Conservation (phyloP, 37 sponge, comb jelly and placozoan species). For the Ianthella basta region DNA sequence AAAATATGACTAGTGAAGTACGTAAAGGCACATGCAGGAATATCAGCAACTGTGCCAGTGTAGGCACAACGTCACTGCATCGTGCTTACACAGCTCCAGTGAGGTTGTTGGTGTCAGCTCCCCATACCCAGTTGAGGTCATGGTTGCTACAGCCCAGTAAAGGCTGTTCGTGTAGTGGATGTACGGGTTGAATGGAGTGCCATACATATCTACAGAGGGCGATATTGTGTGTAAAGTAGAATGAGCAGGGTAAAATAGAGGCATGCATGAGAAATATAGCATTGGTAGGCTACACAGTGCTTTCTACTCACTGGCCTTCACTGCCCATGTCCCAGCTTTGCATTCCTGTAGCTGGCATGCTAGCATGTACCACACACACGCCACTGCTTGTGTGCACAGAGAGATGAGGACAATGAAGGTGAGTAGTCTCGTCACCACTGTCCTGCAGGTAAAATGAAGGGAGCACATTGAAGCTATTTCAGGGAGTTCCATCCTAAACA, state of each 20-base stretch:
- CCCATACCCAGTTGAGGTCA: slow-evolving; percentile 81
- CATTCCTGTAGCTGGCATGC: slow-evolving; percentile 63
- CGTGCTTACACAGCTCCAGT: slow-evolving; percentile 34
- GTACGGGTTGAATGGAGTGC: slow-evolving; percentile 15
- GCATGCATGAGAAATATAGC: neutral
- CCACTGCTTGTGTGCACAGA: slow-evolving; percentile 68
- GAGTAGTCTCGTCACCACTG: slow-evolving; percentile 53
- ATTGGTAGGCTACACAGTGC: too few relatives aligned
- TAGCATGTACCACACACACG: slow-evolving; percentile 79
- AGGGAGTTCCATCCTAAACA: too few relatives aligned
- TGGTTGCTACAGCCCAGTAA: slow-evolving; percentile 81
- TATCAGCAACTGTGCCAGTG: too few relatives aligned
- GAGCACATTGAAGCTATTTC: too few relatives aligned
- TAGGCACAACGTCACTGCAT: neutral
- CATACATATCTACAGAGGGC: slow-evolving; percentile 18
- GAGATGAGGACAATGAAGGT: slow-evolving; percentile 73
- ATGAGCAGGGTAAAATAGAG: neutral
- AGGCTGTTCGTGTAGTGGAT: slow-evolving; percentile 71
- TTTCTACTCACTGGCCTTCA: slow-evolving; percentile 1
- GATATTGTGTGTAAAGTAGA: neutral
- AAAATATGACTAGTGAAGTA: too few relatives aligned
- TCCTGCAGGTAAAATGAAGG: too few relatives aligned
- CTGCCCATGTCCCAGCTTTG: slow-evolving; percentile 59
- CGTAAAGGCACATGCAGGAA: too few relatives aligned
- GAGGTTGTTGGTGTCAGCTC: slow-evolving; percentile 36